phyloP scores from a whole-genome alignment of 2,797 vertebrate genomes.

The Enteromius radiatus region DNA sequence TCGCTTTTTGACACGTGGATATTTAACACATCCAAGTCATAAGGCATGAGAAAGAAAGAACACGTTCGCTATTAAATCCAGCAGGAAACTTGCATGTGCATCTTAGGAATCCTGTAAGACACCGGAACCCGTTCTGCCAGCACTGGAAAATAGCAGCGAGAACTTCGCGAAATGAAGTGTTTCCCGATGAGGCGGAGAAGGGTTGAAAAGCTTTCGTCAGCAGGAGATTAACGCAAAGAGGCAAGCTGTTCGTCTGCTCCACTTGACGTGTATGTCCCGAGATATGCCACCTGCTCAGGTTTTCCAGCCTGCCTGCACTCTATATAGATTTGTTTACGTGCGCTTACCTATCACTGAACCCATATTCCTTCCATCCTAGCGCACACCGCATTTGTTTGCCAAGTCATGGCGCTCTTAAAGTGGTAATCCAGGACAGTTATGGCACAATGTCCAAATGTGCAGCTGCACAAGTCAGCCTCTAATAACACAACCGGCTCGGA shows the following conservation, averaged over 20 bases:
- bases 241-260: conserved; percentile 72
- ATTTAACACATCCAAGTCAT: conserved; percentile 39
- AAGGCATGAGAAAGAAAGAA: conserved; percentile 9
- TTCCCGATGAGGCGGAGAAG: conserved; percentile 11
- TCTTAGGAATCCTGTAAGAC: background rate
- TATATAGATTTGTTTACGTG: conserved; percentile 73
- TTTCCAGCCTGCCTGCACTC: conserved; percentile 70
- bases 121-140: conserved; percentile 18
- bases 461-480: conserved; percentile 20
- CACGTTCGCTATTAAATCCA: conserved; percentile 43
- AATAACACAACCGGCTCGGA: background rate
- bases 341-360: conserved; percentile 61
- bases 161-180: conserved; percentile 29
- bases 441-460: conserved; percentile 15
- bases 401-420: conserved; percentile 22
- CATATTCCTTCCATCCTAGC: conserved; percentile 16
- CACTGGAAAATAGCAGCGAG: background rate
- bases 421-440: background rate
- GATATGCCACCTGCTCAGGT: conserved; percentile 77
- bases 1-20: conserved; percentile 49
- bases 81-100: conserved; percentile 18
- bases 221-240: conserved; percentile 70
- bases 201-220: conserved; percentile 72
- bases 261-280: conserved; percentile 64
- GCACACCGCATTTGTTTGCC: conserved; percentile 10